Conservation (phyloP, 2,113 vertebrate species). For the Puntigrus tetrazona region DNA sequence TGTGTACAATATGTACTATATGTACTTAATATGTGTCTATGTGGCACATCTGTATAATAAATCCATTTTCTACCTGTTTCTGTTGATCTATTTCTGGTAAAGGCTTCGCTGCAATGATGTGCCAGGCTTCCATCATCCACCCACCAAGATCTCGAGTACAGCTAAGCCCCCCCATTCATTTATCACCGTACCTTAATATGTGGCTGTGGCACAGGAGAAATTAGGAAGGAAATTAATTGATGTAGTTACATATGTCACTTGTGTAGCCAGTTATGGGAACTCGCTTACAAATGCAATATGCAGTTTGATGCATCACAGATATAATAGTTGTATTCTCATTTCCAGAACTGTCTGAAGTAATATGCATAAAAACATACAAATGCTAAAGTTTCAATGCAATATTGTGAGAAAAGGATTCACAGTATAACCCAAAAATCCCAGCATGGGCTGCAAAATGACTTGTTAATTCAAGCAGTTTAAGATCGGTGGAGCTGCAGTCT, state of each 20-base stretch:
- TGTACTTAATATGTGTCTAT: background rate
- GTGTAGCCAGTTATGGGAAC: background rate
- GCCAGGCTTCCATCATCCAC: slow-evolving; percentile 20
- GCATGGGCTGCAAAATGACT: background rate
- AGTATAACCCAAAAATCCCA: background rate
- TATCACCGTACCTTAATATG: background rate
- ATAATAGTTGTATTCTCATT: background rate
- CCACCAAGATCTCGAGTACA: slow-evolving; percentile 1
- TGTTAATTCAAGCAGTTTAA: slow-evolving; percentile 22
- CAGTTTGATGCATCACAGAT: background rate
- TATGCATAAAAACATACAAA: background rate
- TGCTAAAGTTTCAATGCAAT: background rate
- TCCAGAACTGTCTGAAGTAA: background rate
- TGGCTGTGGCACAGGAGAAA: background rate
- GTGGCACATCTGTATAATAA: slow-evolving; percentile 28
- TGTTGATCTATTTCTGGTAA: slow-evolving; percentile 47
- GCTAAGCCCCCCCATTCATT: background rate
- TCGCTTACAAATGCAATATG: background rate
- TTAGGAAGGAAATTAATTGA: background rate
- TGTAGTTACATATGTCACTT: background rate
- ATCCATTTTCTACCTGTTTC: slow-evolving; percentile 35
- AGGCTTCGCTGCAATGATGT: slow-evolving; percentile 33
- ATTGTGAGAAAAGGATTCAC: background rate
- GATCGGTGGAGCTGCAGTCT: slow-evolving; percentile 26
- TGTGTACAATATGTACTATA: background rate